Base-by-base conservation (phyloP, 2,113 vertebrate species). In the Aptenodytes patagonicus region DNA sequence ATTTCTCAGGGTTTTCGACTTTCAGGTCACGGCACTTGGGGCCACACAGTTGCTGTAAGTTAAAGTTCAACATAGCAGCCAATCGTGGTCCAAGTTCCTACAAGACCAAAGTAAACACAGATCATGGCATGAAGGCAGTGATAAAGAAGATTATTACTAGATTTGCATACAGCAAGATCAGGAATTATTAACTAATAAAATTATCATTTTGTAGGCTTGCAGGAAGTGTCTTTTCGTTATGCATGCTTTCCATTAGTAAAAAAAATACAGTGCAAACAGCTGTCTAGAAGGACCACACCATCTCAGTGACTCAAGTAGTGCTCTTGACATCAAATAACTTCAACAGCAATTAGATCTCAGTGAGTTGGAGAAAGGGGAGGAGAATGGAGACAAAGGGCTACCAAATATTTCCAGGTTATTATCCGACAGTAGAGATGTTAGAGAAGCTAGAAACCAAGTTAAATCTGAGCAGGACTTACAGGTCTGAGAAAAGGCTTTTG, bases 401-500 rank as follows among this genome's bases (percentile, higher is more conserved):
- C 31, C 66, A 80, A 83, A 92, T 13, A 66, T 47, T 90, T 73
- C 88, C 71, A 92, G n/a, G 19, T 65, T 71, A 58, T 77, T 79
- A 65, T 32, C 34, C 79, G 87, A 34, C 12, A 75, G 28, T 0
- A 77, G 51, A 64, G 18, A 54, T 18, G 7, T 40, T 36, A 83
- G 34, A 81, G 22, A 52, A 90, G 17, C 24, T 32, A 28, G 12
- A 60, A 62, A 52, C 3, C 13, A 57, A 31, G 38, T 46, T 24
- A 73, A 61, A 86, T 58, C 28, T 82, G 18, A 97, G 82, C 42
- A 92, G 58, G 68, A 94, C 99, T 99, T 97, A 99, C 99, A 32
- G 99, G 99, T 96, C 99, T 98, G 96, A 99, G 99, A 97, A 99
- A 99, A 76, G 99, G 99, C 98, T 99, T 99, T 98, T 99, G 99